These are phyloP conservation scores for Spodoptera picta DNA, from an alignment of 2,888 invertebrate species.

Conservation along the genomic window DNA sequence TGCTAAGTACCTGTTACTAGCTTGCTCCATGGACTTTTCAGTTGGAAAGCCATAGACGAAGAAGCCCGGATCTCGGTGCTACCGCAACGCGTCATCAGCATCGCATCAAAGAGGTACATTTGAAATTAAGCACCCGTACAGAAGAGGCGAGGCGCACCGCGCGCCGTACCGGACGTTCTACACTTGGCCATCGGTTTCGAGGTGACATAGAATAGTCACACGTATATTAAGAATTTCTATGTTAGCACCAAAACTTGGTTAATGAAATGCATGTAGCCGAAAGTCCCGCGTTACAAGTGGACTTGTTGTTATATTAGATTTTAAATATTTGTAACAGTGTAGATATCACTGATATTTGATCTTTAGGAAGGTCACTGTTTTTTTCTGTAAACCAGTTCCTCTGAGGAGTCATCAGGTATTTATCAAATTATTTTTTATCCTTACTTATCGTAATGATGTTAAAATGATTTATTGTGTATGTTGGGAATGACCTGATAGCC, in stretches of 20 bases:
- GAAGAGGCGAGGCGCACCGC: conserved; percentile 60
- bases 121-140: conserved; percentile 75
- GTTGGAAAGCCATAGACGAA: conserved; percentile 79
- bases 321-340: conserved; percentile 74
- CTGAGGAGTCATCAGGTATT: conserved; percentile 87
- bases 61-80: conserved; percentile 53
- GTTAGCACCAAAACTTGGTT: conserved; percentile 55
- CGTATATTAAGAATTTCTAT: conserved; percentile 66
- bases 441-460: conserved; percentile 69
- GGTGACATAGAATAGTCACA: conserved; percentile 84
- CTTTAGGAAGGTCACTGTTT: conserved; percentile 76
- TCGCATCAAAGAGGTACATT: conserved; percentile 83
- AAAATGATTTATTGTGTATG: conserved; percentile 73
- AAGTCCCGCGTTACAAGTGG: conserved; percentile 65
- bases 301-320: conserved; percentile 74
- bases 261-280: conserved; percentile 77
- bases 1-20: conserved; percentile 77
- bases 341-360: conserved; percentile 77
- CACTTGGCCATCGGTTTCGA: conserved; percentile 73
- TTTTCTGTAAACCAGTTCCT: conserved; percentile 82
- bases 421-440: conserved; percentile 79
- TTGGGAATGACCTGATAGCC: conserved; percentile 73
- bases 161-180: conserved; percentile 52
- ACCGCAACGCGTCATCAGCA: conserved; percentile 52
- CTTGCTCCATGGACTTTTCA: conserved; percentile 87